Percentiles rank a stretch among this genome's conserved stretches.
These are phyloP conservation scores for Subanguina moxae DNA, from an alignment of 1,140 invertebrate species.

Conservation along the genomic window DNA sequence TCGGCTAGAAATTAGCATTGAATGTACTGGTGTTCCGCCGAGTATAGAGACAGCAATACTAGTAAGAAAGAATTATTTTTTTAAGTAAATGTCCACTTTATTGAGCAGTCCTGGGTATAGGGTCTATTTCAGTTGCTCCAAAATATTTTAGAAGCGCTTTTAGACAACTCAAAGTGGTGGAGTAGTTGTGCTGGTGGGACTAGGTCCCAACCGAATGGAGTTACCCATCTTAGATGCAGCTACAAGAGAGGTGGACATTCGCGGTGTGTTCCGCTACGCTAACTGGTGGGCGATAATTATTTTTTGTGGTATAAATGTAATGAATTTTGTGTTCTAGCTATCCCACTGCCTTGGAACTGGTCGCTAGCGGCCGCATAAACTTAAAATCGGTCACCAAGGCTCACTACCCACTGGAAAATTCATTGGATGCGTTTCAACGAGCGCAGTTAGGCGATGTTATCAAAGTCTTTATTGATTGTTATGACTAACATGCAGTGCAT, in stretches of 20 bases:
- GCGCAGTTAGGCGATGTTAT: neutral
- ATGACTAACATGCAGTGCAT: too few relatives aligned
- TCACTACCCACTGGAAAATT: neutral
- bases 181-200: neutral
- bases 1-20: neutral
- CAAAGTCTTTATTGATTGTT: constrained; percentile 1
- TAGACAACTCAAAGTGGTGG: neutral
- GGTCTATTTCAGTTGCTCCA: too few relatives aligned
- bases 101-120: too few relatives aligned
- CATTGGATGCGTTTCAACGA: neutral
- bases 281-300: constrained; percentile 1
- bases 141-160: neutral
- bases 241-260: neutral
- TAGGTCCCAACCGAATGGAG: neutral
- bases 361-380: neutral
- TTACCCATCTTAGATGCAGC: constrained; percentile 2
- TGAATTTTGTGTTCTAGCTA: neutral
- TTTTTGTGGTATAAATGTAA: neutral
- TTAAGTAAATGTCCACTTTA: too few relatives aligned
- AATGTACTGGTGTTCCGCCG: neutral
- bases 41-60: constrained; percentile 1
- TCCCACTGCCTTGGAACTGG: neutral
- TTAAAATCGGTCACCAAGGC: neutral
- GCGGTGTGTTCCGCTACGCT: neutral
- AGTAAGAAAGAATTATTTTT: neutral